Percentiles rank a stretch among this genome's conserved stretches.
Evolutionary conservation across 2,888 invertebrate genomes (phyloP).

Genomic region (Argyresthia albistria): DNA sequence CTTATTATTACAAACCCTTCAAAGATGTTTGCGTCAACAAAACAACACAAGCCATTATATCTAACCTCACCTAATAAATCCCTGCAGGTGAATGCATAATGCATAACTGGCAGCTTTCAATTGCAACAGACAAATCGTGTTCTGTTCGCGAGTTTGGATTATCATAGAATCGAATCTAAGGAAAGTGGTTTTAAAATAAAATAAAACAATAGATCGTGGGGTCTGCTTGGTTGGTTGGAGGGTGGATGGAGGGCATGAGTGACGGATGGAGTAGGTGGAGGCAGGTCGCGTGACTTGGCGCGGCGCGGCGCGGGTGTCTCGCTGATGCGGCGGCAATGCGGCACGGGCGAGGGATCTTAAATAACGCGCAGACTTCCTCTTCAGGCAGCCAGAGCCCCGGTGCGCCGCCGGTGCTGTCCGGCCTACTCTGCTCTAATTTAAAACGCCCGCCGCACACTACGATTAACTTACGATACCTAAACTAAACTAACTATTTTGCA

Average conservation of each 20-base stretch:
- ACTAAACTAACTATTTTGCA: no score
- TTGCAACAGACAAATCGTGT: background rate
- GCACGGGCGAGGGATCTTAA: slow-evolving; percentile 7
- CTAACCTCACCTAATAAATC: background rate
- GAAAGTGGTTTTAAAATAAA: slow-evolving; percentile 15
- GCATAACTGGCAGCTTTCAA: background rate
- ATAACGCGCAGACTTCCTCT: slow-evolving; percentile 6
- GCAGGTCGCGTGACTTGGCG: slow-evolving; percentile 48
- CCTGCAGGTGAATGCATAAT: slow-evolving; percentile 9
- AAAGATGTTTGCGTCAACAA: slow-evolving; percentile 14
- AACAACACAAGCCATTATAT: slow-evolving; percentile 3
- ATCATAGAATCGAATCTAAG: slow-evolving; percentile 8
- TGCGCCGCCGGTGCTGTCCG: no score
- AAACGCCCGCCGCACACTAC: no score
- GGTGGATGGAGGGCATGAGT: no score
- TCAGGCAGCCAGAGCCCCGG: background rate
- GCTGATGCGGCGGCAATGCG: slow-evolving; percentile 25
- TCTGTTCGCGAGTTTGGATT: background rate
- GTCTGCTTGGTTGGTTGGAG: slow-evolving; percentile 10
- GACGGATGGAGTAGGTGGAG: background rate
- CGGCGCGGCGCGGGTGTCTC: slow-evolving; percentile 48
- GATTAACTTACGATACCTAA: no score
- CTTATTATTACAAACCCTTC: slow-evolving; percentile 25
- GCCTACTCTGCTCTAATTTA: no score
- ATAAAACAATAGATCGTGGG: slow-evolving; percentile 33